Conservation (phyloP, 2,888 invertebrate species). For the Chymomyza caudatula region DNA sequence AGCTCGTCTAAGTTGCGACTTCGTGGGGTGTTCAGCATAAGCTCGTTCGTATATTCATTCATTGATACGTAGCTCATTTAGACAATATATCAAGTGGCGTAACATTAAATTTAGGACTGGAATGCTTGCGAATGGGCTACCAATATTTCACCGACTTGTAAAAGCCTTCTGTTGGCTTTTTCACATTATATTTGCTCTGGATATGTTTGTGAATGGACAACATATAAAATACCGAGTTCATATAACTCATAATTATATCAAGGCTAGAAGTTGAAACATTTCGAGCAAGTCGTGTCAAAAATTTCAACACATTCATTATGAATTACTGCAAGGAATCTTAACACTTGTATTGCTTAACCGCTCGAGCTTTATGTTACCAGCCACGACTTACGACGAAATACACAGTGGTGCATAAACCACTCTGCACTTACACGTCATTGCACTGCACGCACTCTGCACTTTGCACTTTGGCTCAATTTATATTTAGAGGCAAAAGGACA, state of each 20-base stretch:
- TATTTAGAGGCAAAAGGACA: conserved; percentile 36
- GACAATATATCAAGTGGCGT: conserved; percentile 55
- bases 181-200: not conserved
- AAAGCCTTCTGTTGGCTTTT: not conserved
- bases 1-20: conserved; percentile 28
- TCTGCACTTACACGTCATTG: conserved; percentile 16
- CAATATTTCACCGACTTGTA: not conserved
- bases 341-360: not conserved
- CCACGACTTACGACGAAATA: not conserved
- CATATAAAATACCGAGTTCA: not conserved
- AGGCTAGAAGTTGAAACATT: too few species aligned
- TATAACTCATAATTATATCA: too few species aligned
- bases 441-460: conserved; percentile 32
- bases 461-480: conserved; percentile 47
- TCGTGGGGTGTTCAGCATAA: conserved; percentile 33
- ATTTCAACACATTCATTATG: conserved; percentile 57
- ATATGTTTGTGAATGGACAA: not conserved
- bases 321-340: conserved; percentile 34
- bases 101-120: not conserved
- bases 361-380: not conserved
- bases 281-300: conserved; percentile 43
- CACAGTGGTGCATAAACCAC: not conserved
- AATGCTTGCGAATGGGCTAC: not conserved
- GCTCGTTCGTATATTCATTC: conserved; percentile 31
- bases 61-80: conserved; percentile 57